phyloP scores from a whole-genome alignment of 2,797 vertebrate genomes.

The Taeniopygia guttata region DNA sequence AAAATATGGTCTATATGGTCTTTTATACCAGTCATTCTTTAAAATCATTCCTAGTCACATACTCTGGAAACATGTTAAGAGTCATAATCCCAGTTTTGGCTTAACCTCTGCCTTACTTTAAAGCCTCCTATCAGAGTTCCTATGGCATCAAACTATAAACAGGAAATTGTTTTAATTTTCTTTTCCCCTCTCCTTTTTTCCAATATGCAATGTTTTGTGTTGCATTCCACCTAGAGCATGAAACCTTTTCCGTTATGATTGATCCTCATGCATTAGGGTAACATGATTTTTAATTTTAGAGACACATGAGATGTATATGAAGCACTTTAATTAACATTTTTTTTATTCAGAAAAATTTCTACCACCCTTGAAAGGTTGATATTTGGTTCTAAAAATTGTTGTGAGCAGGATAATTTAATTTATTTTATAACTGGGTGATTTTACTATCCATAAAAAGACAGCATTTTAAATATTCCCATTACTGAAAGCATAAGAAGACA shows the following conservation, averaged over 20 bases:
- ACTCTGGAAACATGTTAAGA: neutral
- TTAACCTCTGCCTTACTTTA: slow-evolving; percentile 13
- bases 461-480: neutral
- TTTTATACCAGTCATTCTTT: neutral
- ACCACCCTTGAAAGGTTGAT: neutral
- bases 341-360: neutral
- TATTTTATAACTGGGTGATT: neutral
- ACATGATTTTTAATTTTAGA: neutral
- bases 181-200: neutral
- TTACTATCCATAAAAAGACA: neutral
- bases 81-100: neutral
- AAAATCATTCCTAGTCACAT: neutral
- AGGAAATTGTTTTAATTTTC: neutral
- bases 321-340: neutral
- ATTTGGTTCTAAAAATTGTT: neutral
- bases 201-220: neutral
- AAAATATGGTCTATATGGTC: neutral
- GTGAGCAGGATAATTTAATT: neutral
- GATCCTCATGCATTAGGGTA: neutral
- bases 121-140: neutral
- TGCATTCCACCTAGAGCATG: neutral
- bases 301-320: neutral
- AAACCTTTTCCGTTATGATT: neutral
- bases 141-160: neutral
- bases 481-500: neutral